Base-by-base conservation (phyloP, 2,797 vertebrate genomes). In the Eutrigla gurnardus region DNA sequence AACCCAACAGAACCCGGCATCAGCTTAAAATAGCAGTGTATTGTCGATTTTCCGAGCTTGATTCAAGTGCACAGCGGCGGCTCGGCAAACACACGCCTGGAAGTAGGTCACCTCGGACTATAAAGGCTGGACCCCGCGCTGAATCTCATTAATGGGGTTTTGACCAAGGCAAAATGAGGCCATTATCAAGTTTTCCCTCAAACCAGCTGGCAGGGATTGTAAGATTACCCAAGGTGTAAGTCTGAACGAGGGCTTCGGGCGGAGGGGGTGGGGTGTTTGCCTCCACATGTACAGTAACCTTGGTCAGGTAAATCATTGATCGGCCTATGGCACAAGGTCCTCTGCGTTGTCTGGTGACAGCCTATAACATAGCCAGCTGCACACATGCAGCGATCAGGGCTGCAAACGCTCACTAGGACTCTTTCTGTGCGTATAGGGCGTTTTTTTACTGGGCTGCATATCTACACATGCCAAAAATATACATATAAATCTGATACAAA, bases 261-360 rank as follows among this genome's bases (percentile, higher is more conserved):
- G 50, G 3, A 55, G 60, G 67, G 50, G 3, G 17, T 12, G 75
- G 75, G 83, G 78, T 88, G 83, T 82, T 90, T 89, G 85, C 70
- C 86, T 84, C 71, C 68, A 73, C 81, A 84, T 80, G 76, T 86
- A 91, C 90, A 84, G 86, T 86, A 85, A 89, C 83, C 86, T 88
- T 83, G 80, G 55, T 70, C 61, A 14, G 67, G 90, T 91, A 68
- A 93, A 92, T 93, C 74, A 93, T 91, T 92, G 64, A 88, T 70
- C 15, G n/a, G 58, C 25, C 64, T 68, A 25, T 12, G 37, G 83
- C 78, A 82, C 75, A 86, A 88, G 85, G 81, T 83, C 69, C 85
- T 82, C 76, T 43, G 65, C 11, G 70, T 82, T 87, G 78, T 84
- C 80, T 76, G 53, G 75, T 73, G 82, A 74, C 73, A 69, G 54